Evolutionary conservation across 1,140 invertebrate genomes (phyloP).

Genomic region (Camponotus pennsylvanicus): DNA sequence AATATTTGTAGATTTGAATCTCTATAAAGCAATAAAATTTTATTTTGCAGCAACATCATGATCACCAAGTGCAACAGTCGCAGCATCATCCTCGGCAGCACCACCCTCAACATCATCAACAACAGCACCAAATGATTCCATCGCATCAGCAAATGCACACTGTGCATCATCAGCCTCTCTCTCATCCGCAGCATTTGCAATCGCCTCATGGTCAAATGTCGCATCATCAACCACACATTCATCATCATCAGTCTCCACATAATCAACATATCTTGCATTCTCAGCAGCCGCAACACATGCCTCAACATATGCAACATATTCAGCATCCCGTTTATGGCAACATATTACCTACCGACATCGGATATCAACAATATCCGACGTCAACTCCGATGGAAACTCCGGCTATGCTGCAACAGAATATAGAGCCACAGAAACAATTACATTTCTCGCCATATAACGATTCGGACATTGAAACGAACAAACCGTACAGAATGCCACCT

Average conservation of each 20-base stretch:
- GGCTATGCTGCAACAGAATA: slow-evolving; percentile 64
- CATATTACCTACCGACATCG: slow-evolving; percentile 72
- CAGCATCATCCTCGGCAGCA: slow-evolving; percentile 67
- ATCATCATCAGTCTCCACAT: slow-evolving; percentile 70
- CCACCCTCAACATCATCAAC: slow-evolving; percentile 73
- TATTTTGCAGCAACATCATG: slow-evolving; percentile 74
- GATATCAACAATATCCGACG: slow-evolving; percentile 76
- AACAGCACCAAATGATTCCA: slow-evolving; percentile 71
- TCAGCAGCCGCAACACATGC: slow-evolving; percentile 71
- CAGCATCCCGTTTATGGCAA: slow-evolving; percentile 75
- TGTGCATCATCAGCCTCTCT: slow-evolving; percentile 69
- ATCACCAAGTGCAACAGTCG: slow-evolving; percentile 72
- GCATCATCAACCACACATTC: slow-evolving; percentile 75
- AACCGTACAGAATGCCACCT: slow-evolving; percentile 80
- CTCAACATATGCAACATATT: slow-evolving; percentile 69
- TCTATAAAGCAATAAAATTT: neutral
- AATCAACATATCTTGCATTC: slow-evolving; percentile 71
- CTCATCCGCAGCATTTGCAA: slow-evolving; percentile 68
- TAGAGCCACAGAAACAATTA: slow-evolving; percentile 77
- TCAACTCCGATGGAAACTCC: slow-evolving; percentile 68
- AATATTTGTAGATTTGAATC: neutral
- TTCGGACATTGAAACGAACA: slow-evolving; percentile 71
- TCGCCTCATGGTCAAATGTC: slow-evolving; percentile 71
- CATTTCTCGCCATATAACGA: slow-evolving; percentile 75
- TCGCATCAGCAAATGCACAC: slow-evolving; percentile 68